A percentile compares a stretch with the other conserved stretches of the same genome.
phyloP scores from a whole-genome alignment of 2,888 invertebrate species.

The Spodoptera exigua region DNA sequence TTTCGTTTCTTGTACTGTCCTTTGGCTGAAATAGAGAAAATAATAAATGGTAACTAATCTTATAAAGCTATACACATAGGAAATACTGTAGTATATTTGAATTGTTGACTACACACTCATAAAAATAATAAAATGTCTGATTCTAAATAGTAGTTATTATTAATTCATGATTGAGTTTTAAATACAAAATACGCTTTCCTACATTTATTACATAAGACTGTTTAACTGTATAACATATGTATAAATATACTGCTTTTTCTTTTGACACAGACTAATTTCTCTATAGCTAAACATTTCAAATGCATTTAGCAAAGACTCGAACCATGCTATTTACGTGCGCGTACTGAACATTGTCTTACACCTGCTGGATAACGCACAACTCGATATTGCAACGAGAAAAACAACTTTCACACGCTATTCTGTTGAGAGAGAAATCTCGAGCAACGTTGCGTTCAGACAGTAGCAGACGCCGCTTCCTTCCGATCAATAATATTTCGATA shows the following conservation, averaged over 20 bases:
- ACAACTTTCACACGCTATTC: constrained; percentile 84
- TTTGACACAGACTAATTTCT: constrained; percentile 1
- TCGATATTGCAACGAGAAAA: constrained; percentile 73
- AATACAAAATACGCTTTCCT: no score
- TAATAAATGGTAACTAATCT: constrained; percentile 8
- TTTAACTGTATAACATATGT: no score
- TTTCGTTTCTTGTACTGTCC: constrained; percentile 96
- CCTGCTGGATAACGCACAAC: constrained; percentile 45
- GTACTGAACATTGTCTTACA: constrained; percentile 23
- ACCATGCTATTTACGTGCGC: constrained; percentile 3
- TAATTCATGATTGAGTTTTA: no score
- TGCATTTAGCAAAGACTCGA: no score
- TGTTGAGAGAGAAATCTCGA: constrained; percentile 77
- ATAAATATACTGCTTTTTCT: no score
- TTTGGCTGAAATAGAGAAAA: constrained; percentile 90
- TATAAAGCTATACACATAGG: no score
- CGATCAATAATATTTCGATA: constrained; percentile 58
- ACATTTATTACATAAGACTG: no score
- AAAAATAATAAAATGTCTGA: no score
- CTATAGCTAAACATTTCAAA: background rate
- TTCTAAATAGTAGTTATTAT: no score
- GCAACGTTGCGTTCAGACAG: constrained; percentile 52
- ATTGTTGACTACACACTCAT: no score
- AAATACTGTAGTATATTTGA: no score
- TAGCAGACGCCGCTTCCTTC: constrained; percentile 72